Evolutionary conservation across 2,113 vertebrate genomes (phyloP), one percentile per base, ranked within the genome.

Genomic region (Phalacrocorax pelagicus): DNA sequence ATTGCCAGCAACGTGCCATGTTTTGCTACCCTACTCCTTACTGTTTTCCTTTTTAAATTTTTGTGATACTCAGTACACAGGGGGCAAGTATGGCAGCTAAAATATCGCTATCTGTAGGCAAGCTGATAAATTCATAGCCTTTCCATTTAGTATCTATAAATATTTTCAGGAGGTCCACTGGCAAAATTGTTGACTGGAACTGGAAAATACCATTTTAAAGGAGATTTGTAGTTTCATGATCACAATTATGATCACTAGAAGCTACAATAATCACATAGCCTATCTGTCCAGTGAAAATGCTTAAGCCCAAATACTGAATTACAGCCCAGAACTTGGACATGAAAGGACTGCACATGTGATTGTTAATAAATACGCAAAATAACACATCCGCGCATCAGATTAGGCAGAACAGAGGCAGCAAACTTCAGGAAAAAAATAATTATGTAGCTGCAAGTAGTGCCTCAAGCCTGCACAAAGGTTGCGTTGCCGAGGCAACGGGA

Each of bases 1-100:
- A 58, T 8, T 40, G 24, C 29, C 49, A 73, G 10, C 21, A 55
- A 16, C 0, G 2, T 5, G 5, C 20, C 15, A 17, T 1, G 10
- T 23, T 52, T 67, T 57, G 6, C 40, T 65, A 44, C 10, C 12
- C 22, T 30, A 8, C 6, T 81, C 27, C 21, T 69, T 55, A 34
- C 20, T 29, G 7, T 42, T 59, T 55, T 40, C 12, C 11, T 51
- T 75, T n/a, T 26, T 2, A 32, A 22, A 23, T n/a, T 15, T 59
- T 61, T 36, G 11, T 18, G 21, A 13, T 40, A 65, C 34, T 95
- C 26, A 38, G 16, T 69, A 49, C 23, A 36, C 17, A 71, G 1
- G 1, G 8, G n/a, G 16, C 36, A 94, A 49, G 7, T 4, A 55
- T 38, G 11, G 36, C 36, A 63, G 15, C 47, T 62, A 17, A 86